Percentiles rank a stretch among this genome's conserved stretches.
Evolutionary conservation across 2,113 vertebrate genomes (phyloP).

Genomic region (Antechinus flavipes): DNA sequence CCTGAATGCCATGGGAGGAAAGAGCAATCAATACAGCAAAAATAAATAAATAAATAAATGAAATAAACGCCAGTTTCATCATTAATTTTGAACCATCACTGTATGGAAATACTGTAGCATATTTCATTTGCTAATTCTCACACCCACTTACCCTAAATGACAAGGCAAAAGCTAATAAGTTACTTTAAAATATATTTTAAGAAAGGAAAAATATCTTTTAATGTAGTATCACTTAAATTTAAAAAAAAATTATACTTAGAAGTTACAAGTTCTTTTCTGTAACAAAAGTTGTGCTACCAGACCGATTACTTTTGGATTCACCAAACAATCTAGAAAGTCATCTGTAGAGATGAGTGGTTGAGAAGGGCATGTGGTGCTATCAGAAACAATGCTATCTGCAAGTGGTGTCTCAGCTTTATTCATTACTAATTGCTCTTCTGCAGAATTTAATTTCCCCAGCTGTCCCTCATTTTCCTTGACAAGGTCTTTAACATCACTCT

Average conservation of each 20-base stretch:
- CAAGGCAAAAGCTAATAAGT: not conserved
- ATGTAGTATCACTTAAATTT: slow-evolving; percentile 41
- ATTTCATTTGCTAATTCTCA: not conserved
- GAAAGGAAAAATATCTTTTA: not conserved
- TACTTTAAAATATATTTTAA: slow-evolving; percentile 30
- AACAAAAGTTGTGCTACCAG: slow-evolving; percentile 90
- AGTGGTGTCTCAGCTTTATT: slow-evolving; percentile 19
- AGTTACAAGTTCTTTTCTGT: slow-evolving; percentile 80
- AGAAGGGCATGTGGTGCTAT: slow-evolving; percentile 1
- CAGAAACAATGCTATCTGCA: slow-evolving; percentile 41
- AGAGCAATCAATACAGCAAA: not conserved
- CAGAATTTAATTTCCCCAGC: slow-evolving; percentile 49
- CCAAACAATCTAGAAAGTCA: slow-evolving; percentile 92
- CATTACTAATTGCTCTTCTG: slow-evolving; percentile 42
- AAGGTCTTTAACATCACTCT: not conserved
- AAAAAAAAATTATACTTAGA: not conserved
- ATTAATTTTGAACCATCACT: not conserved
- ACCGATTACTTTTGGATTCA: slow-evolving; percentile 90
- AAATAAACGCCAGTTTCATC: not conserved
- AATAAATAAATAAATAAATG: not conserved
- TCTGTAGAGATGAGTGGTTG: slow-evolving; percentile 87
- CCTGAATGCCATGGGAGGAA: not conserved
- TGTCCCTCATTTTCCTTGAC: slow-evolving; percentile 55
- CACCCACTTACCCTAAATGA: not conserved
- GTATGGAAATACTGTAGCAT: not conserved